Conservation (phyloP, 2,888 invertebrate genomes). For the Leucophora obtusa region DNA sequence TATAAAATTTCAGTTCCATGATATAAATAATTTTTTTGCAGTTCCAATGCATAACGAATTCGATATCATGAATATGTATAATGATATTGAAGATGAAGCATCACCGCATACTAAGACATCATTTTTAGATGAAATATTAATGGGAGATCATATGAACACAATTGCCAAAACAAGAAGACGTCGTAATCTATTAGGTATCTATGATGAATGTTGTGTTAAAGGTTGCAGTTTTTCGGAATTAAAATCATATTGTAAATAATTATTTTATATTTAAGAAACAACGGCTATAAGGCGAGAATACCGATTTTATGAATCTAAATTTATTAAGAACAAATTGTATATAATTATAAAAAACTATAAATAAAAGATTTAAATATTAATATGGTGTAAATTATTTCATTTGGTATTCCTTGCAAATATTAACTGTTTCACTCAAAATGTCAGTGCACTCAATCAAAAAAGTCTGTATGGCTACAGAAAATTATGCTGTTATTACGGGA, state of each 20-base stretch:
- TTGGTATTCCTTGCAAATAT: too few relatives aligned
- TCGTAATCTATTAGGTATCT: slow-evolving; percentile 47
- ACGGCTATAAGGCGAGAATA: not conserved
- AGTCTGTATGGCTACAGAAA: too few relatives aligned
- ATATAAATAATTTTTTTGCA: not conserved
- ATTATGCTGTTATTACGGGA: too few relatives aligned
- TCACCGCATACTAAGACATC: not conserved
- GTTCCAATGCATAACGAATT: slow-evolving; percentile 20
- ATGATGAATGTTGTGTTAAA: slow-evolving; percentile 57
- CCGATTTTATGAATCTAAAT: not conserved
- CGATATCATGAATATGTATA: slow-evolving; percentile 27
- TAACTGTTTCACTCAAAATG: too few relatives aligned
- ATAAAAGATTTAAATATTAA: not conserved
- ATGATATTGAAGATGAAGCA: slow-evolving; percentile 39
- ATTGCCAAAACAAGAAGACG: slow-evolving; percentile 52
- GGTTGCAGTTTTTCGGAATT: slow-evolving; percentile 45
- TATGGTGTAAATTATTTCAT: too few relatives aligned
- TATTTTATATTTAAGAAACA: not conserved
- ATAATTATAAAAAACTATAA: not conserved
- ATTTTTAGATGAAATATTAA: slow-evolving; percentile 35
- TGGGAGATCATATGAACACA: slow-evolving; percentile 22
- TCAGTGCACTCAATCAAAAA: too few relatives aligned
- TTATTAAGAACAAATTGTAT: not conserved
- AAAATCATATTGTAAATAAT: slow-evolving; percentile 43
- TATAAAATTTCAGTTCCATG: too few relatives aligned